phyloP scores from a whole-genome alignment of 1,140 invertebrate species.

The Oreohelix idahoensis region DNA sequence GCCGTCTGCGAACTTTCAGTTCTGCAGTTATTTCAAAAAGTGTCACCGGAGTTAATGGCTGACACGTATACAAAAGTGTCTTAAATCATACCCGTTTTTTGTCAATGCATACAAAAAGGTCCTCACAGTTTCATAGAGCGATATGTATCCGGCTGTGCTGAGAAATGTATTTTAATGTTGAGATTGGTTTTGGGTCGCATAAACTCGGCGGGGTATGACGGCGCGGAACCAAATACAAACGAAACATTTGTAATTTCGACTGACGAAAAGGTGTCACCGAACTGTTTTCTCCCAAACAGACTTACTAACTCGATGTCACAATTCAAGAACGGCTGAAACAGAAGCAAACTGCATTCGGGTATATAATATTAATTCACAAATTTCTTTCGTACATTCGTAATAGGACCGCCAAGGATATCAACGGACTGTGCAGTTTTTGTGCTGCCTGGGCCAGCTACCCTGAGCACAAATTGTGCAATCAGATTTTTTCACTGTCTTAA shows the following conservation, averaged over 20 bases:
- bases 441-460: too few relatives aligned
- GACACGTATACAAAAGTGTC: constrained; percentile 4
- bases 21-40: background rate
- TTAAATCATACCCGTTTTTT: background rate
- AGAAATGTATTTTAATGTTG: background rate
- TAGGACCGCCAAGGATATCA: too few relatives aligned
- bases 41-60: constrained; percentile 8
- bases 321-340: too few relatives aligned
- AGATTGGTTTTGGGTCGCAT: background rate
- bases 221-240: background rate
- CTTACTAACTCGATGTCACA: too few relatives aligned
- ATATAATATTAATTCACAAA: too few relatives aligned
- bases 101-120: background rate
- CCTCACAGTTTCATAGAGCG: background rate
- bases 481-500: too few relatives aligned
- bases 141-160: background rate
- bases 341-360: too few relatives aligned
- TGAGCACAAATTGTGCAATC: too few relatives aligned
- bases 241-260: background rate
- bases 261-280: background rate
- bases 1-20: background rate
- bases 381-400: too few relatives aligned
- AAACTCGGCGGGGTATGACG: background rate
- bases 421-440: too few relatives aligned
- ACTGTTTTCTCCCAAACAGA: too few relatives aligned